A percentile compares a stretch with the other conserved stretches of the same genome.
Evolutionary conservation across 2,797 vertebrate genomes (phyloP).

Genomic region (Coreius guichenoti): DNA sequence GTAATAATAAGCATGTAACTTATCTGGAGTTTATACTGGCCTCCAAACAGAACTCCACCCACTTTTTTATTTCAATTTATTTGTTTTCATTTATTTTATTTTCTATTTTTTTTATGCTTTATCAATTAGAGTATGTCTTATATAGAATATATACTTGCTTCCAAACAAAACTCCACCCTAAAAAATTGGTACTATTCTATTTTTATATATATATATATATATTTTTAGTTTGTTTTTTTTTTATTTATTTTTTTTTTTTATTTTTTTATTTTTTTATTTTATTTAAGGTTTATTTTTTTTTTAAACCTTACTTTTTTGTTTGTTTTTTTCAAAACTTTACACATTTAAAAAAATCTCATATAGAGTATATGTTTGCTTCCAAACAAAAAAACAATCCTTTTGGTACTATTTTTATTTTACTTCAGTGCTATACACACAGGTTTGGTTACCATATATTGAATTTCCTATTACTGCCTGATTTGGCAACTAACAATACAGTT

Average conservation of each 20-base stretch:
- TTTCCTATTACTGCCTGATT: neutral
- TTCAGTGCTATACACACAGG: neutral
- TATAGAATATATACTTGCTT: neutral
- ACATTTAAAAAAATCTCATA: too few relatives aligned
- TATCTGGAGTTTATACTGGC: slow-evolving; percentile 2
- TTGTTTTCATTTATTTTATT: neutral
- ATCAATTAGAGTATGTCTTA: neutral
- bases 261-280: too few relatives aligned
- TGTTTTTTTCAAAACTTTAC: neutral
- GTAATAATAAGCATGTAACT: slow-evolving; percentile 1
- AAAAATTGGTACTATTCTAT: neutral
- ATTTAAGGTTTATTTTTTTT: too few relatives aligned
- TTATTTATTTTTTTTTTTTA: neutral
- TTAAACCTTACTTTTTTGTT: neutral
- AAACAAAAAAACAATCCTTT: neutral
- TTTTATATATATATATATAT: neutral
- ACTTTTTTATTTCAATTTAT: neutral
- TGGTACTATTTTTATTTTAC: neutral
- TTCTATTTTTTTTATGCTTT: neutral
- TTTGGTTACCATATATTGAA: neutral
- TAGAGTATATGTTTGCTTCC: neutral
- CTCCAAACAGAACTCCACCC: neutral
- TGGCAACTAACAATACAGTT: neutral
- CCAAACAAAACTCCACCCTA: neutral
- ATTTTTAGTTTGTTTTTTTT: neutral